Evolutionary conservation across 1,140 invertebrate species (phyloP).

Genomic region (Drosophila kohkoa): DNA sequence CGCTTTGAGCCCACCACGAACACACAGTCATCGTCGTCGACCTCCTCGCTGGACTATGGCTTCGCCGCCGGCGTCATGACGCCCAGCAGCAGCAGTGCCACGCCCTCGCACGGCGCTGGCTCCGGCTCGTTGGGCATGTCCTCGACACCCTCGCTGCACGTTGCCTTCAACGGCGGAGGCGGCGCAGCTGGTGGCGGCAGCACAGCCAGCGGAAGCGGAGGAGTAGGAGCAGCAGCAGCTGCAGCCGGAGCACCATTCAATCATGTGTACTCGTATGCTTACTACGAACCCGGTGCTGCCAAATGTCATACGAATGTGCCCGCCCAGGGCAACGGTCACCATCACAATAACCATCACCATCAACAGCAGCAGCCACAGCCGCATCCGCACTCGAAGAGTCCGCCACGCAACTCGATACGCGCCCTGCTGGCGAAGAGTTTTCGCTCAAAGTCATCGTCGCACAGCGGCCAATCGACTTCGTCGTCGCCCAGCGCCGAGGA

Average conservation of each 20-base stretch:
- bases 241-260: conserved; percentile 65
- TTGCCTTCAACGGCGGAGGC: conserved; percentile 62
- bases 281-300: conserved; percentile 89
- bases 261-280: conserved; percentile 91
- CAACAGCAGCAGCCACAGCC: no score
- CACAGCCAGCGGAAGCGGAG: conserved; percentile 63
- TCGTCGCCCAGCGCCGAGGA: conserved; percentile 75
- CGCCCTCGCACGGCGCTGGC: conserved; percentile 61
- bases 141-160: conserved; percentile 68
- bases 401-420: conserved; percentile 84
- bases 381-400: conserved; percentile 66
- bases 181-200: conserved; percentile 55
- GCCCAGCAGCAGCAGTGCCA: conserved; percentile 64
- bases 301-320: conserved; percentile 87
- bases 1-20: conserved; percentile 86
- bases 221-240: conserved; percentile 68
- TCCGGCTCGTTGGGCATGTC: conserved; percentile 51
- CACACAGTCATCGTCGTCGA: conserved; percentile 72
- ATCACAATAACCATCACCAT: conserved; percentile 10
- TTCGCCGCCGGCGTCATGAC: conserved; percentile 80
- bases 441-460: conserved; percentile 72
- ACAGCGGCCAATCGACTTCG: conserved; percentile 64
- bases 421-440: conserved; percentile 80
- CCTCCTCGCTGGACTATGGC: conserved; percentile 78
- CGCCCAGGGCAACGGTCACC: conserved; percentile 59